Percentiles rank a stretch among this genome's conserved stretches.
phyloP scores from a whole-genome alignment of 2,888 invertebrate genomes.

The Pocota personata region DNA sequence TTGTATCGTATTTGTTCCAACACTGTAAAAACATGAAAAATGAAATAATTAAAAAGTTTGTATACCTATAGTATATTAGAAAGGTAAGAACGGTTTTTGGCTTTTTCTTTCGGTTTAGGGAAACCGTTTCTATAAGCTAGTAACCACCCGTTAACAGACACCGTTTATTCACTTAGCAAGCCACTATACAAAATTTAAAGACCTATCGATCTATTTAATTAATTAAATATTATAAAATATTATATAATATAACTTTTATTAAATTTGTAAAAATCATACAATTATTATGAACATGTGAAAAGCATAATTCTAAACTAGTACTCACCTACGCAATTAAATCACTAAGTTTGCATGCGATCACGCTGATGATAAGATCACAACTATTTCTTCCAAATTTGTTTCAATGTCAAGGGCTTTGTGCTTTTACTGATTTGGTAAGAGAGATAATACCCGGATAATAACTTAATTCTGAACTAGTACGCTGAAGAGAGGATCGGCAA shows the following conservation, averaged over 20 bases:
- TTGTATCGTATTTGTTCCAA: slow-evolving; percentile 74
- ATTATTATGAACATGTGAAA: too few species aligned
- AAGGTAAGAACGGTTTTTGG: background rate
- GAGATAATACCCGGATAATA: background rate
- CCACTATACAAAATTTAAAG: background rate
- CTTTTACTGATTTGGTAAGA: background rate
- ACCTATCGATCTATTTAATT: too few species aligned
- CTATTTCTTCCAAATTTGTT: background rate
- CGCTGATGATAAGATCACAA: background rate
- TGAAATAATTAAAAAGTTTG: background rate
- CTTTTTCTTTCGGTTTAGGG: background rate
- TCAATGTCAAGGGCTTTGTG: background rate
- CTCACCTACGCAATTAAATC: background rate
- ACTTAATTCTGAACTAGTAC: background rate
- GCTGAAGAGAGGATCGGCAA: background rate
- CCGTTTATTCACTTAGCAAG: background rate
- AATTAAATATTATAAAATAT: too few species aligned
- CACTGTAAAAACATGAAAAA: slow-evolving; percentile 61
- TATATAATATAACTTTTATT: background rate
- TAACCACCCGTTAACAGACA: background rate
- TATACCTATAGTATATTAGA: background rate
- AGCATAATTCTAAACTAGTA: too few species aligned
- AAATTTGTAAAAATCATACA: too few species aligned
- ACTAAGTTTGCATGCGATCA: background rate
- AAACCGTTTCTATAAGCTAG: background rate